phyloP scores from a whole-genome alignment of 92 coral and sea anemone genomes.

The Desmophyllum pertusum region DNA sequence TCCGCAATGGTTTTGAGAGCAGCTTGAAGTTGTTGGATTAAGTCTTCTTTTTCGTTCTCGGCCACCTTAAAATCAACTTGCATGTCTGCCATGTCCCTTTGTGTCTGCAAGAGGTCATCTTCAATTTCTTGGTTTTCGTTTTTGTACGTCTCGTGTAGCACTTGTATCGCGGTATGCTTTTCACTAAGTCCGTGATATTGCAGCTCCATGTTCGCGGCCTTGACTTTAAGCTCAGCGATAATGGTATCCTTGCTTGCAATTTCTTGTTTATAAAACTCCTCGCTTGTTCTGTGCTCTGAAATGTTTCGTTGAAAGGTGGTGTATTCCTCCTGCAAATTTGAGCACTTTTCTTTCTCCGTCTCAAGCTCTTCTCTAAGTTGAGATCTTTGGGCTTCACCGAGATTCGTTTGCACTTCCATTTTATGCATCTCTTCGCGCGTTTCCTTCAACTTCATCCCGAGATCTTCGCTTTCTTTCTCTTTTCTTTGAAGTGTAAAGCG shows the following conservation, averaged over 20 bases:
- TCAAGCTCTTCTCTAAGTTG: conserved; percentile 60
- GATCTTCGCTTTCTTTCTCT: conserved; percentile 31
- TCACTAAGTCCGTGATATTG: conserved; percentile 64
- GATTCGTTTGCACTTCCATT: conserved; percentile 55
- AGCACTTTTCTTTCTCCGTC: conserved; percentile 59
- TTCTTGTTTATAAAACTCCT: conserved; percentile 61
- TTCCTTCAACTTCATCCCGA: conserved; percentile 38
- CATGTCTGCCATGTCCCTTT: conserved; percentile 76
- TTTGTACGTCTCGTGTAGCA: conserved; percentile 52
- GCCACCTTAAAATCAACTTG: conserved; percentile 71
- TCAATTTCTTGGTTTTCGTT: conserved; percentile 72
- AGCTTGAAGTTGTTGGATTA: conserved; percentile 54
- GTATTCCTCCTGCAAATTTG: conserved; percentile 53
- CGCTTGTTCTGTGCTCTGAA: conserved; percentile 51
- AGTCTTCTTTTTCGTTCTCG: conserved; percentile 69
- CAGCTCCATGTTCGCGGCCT: conserved; percentile 68
- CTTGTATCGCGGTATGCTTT: conserved; percentile 43
- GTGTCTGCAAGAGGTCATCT: conserved; percentile 68
- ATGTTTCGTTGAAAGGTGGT: conserved; percentile 46
- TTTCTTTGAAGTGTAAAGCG: conserved; percentile 38
- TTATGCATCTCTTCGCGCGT: conserved; percentile 61
- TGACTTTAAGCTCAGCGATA: conserved; percentile 71
- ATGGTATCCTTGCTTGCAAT: conserved; percentile 55
- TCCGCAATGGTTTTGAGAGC: conserved; percentile 61
- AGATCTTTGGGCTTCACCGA: conserved; percentile 32